Percentiles rank a stretch among this genome's conserved stretches.
phyloP scores from a whole-genome alignment of 2,797 vertebrate species.

The Lepilemur ruficaudatus region DNA sequence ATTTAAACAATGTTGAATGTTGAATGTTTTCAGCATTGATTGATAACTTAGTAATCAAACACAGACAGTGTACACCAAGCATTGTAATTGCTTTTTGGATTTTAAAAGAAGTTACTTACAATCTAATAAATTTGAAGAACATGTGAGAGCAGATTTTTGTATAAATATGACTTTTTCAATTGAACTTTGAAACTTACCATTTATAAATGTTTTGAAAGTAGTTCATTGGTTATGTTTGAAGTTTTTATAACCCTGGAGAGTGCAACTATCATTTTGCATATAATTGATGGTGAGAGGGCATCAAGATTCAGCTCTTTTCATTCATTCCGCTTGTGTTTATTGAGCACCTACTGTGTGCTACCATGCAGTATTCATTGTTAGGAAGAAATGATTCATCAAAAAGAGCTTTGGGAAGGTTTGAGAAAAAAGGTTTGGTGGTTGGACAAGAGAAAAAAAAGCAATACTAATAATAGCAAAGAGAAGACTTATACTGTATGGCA shows the following conservation, averaged over 20 bases:
- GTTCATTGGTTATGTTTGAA: background rate
- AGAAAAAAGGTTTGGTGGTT: background rate
- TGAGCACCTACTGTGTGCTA: background rate
- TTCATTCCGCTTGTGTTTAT: background rate
- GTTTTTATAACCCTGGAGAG: background rate
- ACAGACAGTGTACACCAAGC: conserved; percentile 76
- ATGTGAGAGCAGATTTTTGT: conserved; percentile 77
- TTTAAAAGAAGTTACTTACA: conserved; percentile 78
- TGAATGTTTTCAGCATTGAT: conserved; percentile 80
- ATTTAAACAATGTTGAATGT: conserved; percentile 50
- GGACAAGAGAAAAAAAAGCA: background rate
- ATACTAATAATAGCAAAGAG: background rate
- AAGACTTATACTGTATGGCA: background rate
- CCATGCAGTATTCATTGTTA: background rate
- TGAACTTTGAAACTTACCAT: conserved; percentile 68
- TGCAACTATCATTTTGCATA: background rate
- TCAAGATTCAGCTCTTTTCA: background rate
- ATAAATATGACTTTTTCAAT: conserved; percentile 77
- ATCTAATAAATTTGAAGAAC: conserved; percentile 69
- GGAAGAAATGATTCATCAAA: background rate
- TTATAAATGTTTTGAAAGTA: background rate
- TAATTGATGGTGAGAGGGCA: background rate
- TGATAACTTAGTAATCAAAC: conserved; percentile 78
- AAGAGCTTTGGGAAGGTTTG: background rate
- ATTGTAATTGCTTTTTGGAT: conserved; percentile 74